Evolutionary conservation across 2,113 vertebrate species (phyloP).

Genomic region (Heloderma charlesbogerti): DNA sequence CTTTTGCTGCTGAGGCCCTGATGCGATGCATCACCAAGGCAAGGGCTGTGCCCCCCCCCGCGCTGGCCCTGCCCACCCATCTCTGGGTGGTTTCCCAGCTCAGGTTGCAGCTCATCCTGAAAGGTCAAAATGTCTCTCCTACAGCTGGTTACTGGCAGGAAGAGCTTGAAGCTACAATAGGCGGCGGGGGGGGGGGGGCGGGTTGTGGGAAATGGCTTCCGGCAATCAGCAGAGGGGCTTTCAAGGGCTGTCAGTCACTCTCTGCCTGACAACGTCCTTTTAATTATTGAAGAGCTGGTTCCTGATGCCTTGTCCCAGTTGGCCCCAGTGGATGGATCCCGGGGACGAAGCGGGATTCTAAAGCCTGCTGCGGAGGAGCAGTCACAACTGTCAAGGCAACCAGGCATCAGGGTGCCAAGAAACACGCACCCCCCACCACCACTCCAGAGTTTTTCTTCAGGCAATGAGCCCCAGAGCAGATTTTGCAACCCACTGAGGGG

Average conservation of each 20-base stretch:
- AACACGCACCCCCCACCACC: background rate
- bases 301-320: background rate
- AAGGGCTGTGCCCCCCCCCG: no score
- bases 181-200: background rate
- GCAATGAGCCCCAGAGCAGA: background rate
- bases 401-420: background rate
- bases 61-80: no score
- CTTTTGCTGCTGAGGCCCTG: no score
- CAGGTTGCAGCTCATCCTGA: no score
- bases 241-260: background rate
- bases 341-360: background rate
- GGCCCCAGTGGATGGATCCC: background rate
- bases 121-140: no score
- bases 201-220: background rate
- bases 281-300: constrained; percentile 24
- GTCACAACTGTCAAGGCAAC: background rate
- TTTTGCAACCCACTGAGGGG: background rate
- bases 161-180: no score
- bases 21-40: no score
- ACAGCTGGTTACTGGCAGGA: no score
- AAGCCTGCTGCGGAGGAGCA: background rate
- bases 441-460: background rate
- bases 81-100: no score
- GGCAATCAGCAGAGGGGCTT: background rate
- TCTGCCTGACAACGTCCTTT: background rate